These are phyloP conservation scores for Lagorchestes hirsutus DNA, from an alignment of 2,797 vertebrate genomes.

Conservation along the genomic window DNA sequence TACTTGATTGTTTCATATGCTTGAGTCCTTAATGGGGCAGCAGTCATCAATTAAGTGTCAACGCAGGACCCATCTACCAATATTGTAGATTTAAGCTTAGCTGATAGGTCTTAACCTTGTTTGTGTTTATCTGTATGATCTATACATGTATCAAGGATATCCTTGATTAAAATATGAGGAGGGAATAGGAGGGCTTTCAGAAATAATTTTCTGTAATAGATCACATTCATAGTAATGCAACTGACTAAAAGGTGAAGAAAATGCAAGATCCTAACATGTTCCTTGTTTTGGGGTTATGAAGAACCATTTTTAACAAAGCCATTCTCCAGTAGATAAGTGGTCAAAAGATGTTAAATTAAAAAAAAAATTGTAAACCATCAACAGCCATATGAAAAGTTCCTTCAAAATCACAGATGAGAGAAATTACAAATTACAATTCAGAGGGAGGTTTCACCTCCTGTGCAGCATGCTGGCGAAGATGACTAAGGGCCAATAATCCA, in stretches of 20 bases:
- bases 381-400: background rate
- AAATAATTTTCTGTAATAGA: background rate
- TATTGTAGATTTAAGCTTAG: background rate
- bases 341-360: background rate
- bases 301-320: background rate
- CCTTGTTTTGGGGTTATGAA: background rate
- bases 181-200: background rate
- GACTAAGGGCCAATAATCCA: too few species aligned
- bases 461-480: background rate
- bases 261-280: background rate
- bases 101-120: background rate
- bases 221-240: background rate
- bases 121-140: background rate
- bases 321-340: background rate
- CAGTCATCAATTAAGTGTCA: background rate
- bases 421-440: background rate
- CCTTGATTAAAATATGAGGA: background rate
- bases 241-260: background rate
- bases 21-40: background rate
- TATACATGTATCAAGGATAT: background rate
- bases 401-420: background rate
- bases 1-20: background rate
- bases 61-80: background rate
- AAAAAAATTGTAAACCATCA: background rate
- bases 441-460: background rate